phyloP scores from a whole-genome alignment of 2,888 invertebrate genomes.

The Eustalomyia histrio region DNA sequence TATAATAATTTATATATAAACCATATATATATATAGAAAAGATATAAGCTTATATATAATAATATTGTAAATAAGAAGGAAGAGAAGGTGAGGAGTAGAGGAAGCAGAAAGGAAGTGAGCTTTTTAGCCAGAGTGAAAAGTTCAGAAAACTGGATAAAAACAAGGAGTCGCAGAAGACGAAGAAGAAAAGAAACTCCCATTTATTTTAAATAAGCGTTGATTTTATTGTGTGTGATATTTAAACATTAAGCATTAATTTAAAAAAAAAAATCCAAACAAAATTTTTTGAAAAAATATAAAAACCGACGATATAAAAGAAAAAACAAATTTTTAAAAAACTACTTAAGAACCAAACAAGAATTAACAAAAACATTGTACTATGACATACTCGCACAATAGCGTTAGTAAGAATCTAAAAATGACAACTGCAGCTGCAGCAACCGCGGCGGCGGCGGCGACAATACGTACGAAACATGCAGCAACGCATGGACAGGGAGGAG shows the following conservation, averaged over 20 bases:
- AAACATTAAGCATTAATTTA: constrained; percentile 78
- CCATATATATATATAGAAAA: constrained; percentile 71
- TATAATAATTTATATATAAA: constrained; percentile 71
- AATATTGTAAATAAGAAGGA: constrained; percentile 69
- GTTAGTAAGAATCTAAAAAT: constrained; percentile 79
- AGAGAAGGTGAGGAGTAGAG: constrained; percentile 52
- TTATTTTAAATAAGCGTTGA: constrained; percentile 73
- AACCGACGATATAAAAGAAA: constrained; percentile 51
- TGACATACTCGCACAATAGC: constrained; percentile 80
- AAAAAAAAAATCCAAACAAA: constrained; percentile 71
- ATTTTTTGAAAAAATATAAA: constrained; percentile 58
- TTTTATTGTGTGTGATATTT: constrained; percentile 80
- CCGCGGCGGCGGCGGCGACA: constrained; percentile 70
- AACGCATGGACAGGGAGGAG: constrained; percentile 62
- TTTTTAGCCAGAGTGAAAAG: constrained; percentile 1
- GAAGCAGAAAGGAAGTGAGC: constrained; percentile 32
- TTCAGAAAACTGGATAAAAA: constrained; percentile 26
- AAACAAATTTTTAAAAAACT: constrained; percentile 50
- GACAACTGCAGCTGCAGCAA: constrained; percentile 75
- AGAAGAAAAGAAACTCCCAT: constrained; percentile 51
- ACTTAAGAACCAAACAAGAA: constrained; percentile 47
- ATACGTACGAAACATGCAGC: constrained; percentile 73
- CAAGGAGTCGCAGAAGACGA: constrained; percentile 51
- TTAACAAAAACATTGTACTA: constrained; percentile 69
- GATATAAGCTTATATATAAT: constrained; percentile 67